Conservation (phyloP, 2,797 vertebrate genomes). For the Eulemur albifrons region DNA sequence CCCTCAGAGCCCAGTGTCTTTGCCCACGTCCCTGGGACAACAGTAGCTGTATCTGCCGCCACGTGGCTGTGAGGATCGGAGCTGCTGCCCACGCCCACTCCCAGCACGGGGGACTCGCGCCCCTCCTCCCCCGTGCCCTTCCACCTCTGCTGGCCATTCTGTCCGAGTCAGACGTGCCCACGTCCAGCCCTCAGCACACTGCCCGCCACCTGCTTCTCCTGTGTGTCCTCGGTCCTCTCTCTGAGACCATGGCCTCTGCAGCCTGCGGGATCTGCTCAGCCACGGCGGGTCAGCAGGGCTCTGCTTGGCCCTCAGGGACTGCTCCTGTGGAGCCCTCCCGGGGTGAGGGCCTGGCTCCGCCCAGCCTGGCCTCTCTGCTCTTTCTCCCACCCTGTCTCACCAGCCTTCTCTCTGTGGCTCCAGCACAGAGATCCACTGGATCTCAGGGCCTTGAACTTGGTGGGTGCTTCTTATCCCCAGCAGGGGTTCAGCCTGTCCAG, state of each 20-base stretch:
- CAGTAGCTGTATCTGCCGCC: background rate
- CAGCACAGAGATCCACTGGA: background rate
- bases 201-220: background rate
- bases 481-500: background rate
- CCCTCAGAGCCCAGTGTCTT: background rate
- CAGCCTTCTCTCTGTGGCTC: background rate
- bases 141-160: background rate
- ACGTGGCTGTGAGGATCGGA: too few species aligned
- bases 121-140: background rate
- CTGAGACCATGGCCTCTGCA: background rate
- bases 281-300: fast-evolving
- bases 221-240: background rate
- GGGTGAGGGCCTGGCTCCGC: background rate
- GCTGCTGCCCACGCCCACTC: background rate
- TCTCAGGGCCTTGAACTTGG: background rate
- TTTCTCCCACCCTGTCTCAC: fast-evolving
- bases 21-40: fast-evolving
- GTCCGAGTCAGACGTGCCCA: background rate
- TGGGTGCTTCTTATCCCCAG: too few species aligned
- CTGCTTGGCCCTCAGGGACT: too few species aligned
- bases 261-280: fast-evolving
- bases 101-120: fast-evolving
- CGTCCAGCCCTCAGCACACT: background rate
- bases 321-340: background rate
- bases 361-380: too few species aligned